These are phyloP conservation scores for Caerostris darwini DNA, from an alignment of 1,140 invertebrate genomes.

Conservation along the genomic window DNA sequence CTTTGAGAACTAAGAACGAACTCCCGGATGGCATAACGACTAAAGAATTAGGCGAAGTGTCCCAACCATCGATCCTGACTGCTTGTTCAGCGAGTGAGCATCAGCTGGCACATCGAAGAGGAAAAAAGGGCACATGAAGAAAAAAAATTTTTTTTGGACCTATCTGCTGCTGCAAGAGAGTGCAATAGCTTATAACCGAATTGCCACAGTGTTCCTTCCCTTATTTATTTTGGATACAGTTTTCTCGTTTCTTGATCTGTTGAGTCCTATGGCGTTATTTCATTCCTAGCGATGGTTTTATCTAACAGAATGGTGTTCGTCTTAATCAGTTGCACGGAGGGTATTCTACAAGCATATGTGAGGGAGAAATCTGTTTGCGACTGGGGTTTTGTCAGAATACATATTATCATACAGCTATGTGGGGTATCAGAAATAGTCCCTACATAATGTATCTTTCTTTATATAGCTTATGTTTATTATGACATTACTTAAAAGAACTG, in stretches of 20 bases:
- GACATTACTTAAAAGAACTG: too few relatives aligned
- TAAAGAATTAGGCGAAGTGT: slow-evolving; percentile 53
- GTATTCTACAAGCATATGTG: not conserved
- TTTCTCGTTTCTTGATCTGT: slow-evolving; percentile 50
- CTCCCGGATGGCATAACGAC: slow-evolving; percentile 53
- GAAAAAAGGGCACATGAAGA: slow-evolving; percentile 23
- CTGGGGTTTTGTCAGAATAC: not conserved
- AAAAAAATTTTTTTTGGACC: slow-evolving; percentile 10
- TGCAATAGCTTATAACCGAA: slow-evolving; percentile 55
- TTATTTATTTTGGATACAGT: slow-evolving; percentile 61
- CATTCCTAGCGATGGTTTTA: slow-evolving; percentile 35
- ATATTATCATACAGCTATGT: not conserved
- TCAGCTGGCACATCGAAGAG: slow-evolving; percentile 53
- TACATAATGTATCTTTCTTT: too few relatives aligned
- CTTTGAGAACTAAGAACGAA: slow-evolving; percentile 30
- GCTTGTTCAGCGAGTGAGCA: slow-evolving; percentile 61
- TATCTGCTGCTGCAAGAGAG: slow-evolving; percentile 24
- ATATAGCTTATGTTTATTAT: too few relatives aligned
- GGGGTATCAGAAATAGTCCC: too few relatives aligned
- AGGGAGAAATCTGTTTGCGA: not conserved
- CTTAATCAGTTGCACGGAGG: not conserved
- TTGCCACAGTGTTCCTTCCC: not conserved
- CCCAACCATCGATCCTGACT: slow-evolving; percentile 30
- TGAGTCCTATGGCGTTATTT: slow-evolving; percentile 48
- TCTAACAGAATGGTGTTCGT: not conserved